Evolutionary conservation across 2,113 vertebrate genomes (phyloP), one percentile per base, ranked within the genome.

Genomic region (Osmerus eperlanus): DNA sequence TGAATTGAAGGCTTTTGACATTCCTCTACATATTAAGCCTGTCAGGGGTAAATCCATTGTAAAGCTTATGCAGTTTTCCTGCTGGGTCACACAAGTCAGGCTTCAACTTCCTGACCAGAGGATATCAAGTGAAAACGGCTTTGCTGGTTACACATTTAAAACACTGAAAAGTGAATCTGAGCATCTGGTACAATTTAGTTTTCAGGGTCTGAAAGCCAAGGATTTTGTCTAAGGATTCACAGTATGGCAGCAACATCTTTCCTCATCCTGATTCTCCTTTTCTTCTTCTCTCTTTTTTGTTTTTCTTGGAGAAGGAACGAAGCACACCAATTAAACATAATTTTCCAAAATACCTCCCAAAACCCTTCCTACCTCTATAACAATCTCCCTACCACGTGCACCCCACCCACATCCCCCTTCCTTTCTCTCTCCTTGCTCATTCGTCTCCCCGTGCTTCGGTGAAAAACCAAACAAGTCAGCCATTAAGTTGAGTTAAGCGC

Each of bases 401-500:
- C 81, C 78, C 83, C 85, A 79, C 84, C 85, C 81, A 78, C 82
- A 66, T 7, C 76, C 77, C 58, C 63, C 61, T 77, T 56, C 70
- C 80, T 78, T 67, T 79, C 77, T 72, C 78, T 74, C 84, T 76
- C 68, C 18, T 77, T 77, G 72, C 56, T 72, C 76, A 28, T 69
- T 86, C 66, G 76, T 63, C 67, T 80, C 84, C 79, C 84, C 79
- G 83, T 75, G 89, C 86, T 85, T 78, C 81, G 63, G 75, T 79
- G 87, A 82, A 86, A 89, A 89, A 83, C 87, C 87, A 90, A 90
- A 90, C 88, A 92, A 88, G 85, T 85, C 84, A 71, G 84, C 87
- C 86, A 89, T 90, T 91, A 90, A 89, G 87, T 77, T 78, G 88
- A 91, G 84, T 87, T 83, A 88, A 89, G 88, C 81, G 80, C 91